phyloP scores from a whole-genome alignment of 2,113 vertebrate genomes.

The Nannobrachium achirus region DNA sequence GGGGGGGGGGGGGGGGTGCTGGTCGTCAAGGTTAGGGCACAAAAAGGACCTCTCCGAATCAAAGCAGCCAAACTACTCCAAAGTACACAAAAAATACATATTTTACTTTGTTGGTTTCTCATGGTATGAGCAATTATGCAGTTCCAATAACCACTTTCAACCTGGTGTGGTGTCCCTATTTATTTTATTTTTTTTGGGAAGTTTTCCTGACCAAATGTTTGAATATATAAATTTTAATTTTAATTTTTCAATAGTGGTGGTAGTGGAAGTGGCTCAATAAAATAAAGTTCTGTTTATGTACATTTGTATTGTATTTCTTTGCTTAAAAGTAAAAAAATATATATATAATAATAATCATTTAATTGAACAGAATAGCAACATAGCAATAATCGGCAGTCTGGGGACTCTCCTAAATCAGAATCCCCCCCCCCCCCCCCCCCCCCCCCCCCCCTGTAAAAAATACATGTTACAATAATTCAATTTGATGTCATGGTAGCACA shows the following conservation, averaged over 20 bases:
- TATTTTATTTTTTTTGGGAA: no score
- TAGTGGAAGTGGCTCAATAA: no score
- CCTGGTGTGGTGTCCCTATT: neutral
- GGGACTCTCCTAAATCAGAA: no score
- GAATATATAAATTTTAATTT: no score
- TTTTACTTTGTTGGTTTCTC: no score
- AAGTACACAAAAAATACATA: constrained; percentile 23
- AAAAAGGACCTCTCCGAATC: constrained; percentile 20
- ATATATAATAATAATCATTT: neutral
- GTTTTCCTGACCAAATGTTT: no score
- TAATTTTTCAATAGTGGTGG: no score
- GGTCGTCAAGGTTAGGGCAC: constrained; percentile 41
- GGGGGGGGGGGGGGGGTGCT: constrained; percentile 22
- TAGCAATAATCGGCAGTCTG: no score
- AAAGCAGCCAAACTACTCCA: constrained; percentile 17
- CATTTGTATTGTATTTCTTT: neutral
- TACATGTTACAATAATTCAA: constrained; percentile 7
- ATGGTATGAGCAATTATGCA: neutral
- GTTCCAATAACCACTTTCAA: neutral
- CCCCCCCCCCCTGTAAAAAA: constrained; percentile 17
- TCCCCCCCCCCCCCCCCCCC: no score
- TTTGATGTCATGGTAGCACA: neutral
- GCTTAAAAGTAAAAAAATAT: no score
- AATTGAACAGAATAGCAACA: neutral
- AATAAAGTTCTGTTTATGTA: no score